Conservation (phyloP, 2,797 vertebrate species). For the Phalanger gymnotis region DNA sequence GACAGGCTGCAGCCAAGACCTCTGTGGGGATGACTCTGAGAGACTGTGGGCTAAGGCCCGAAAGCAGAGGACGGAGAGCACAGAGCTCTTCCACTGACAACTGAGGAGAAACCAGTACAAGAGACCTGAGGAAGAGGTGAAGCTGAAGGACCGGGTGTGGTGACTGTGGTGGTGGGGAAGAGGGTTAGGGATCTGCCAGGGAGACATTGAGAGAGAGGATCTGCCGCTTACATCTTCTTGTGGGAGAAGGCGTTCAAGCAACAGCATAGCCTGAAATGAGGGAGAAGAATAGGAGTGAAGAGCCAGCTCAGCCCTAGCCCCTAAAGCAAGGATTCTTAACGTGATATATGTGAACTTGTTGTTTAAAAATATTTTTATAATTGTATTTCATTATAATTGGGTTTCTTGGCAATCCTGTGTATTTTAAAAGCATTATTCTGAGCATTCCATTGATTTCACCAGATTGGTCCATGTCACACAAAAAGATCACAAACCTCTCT, state of each 20-base stretch:
- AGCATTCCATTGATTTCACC: neutral
- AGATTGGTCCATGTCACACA: neutral
- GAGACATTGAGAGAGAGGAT: constrained; percentile 10
- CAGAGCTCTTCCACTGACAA: constrained; percentile 85
- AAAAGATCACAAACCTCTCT: neutral
- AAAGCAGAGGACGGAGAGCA: constrained; percentile 86
- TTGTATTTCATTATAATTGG: neutral
- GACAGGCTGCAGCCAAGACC: constrained; percentile 84
- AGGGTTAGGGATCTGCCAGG: neutral
- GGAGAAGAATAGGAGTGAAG: constrained; percentile 39
- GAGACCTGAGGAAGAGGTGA: neutral
- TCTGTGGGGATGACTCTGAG: constrained; percentile 83
- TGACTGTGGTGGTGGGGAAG: neutral
- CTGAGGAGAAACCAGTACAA: constrained; percentile 69
- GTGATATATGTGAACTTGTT: neutral
- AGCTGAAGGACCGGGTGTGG: neutral
- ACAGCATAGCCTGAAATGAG: constrained; percentile 87
- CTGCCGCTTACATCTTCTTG: constrained; percentile 87
- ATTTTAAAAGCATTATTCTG: neutral
- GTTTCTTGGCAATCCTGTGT: neutral
- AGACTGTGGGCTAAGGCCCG: constrained; percentile 87
- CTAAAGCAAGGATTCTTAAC: neutral
- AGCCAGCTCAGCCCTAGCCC: constrained; percentile 14
- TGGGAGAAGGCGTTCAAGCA: constrained; percentile 87
- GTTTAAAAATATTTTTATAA: neutral